These are phyloP conservation scores for Sphenodon punctatus DNA, from an alignment of 2,797 vertebrate genomes.

Conservation along the genomic window DNA sequence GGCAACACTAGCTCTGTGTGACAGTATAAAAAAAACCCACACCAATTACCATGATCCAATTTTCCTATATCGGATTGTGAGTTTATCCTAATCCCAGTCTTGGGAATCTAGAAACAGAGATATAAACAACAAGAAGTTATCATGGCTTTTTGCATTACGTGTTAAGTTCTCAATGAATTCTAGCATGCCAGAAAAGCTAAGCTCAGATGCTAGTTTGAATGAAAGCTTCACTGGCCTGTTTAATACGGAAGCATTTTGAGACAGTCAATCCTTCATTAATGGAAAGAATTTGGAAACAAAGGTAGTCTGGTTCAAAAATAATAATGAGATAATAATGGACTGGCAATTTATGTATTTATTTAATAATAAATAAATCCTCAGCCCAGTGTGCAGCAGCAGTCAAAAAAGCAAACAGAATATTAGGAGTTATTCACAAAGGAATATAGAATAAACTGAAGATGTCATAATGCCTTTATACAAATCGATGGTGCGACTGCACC, in stretches of 20 bases:
- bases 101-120: not conserved
- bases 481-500: too few species aligned
- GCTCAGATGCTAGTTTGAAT: not conserved
- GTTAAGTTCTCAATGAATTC: constrained; percentile 31
- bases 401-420: too few species aligned
- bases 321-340: not conserved
- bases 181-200: not conserved
- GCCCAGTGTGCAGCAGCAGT: too few species aligned
- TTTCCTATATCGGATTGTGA: not conserved
- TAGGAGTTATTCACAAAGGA: too few species aligned
- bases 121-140: constrained; percentile 17
- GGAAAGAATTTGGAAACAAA: constrained; percentile 2
- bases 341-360: too few species aligned
- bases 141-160: not conserved
- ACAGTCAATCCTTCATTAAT: not conserved
- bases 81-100: not conserved
- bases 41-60: not conserved
- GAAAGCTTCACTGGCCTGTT: constrained; percentile 24
- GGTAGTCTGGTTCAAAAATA: not conserved
- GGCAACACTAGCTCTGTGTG: too few species aligned
- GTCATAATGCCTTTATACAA: too few species aligned
- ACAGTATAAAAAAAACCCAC: too few species aligned
- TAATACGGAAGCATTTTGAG: constrained; percentile 8
- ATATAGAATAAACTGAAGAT: too few species aligned
- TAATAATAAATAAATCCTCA: too few species aligned